These are phyloP conservation scores for Drosophila algonquin DNA, from an alignment of 2,888 invertebrate genomes.

Conservation along the genomic window DNA sequence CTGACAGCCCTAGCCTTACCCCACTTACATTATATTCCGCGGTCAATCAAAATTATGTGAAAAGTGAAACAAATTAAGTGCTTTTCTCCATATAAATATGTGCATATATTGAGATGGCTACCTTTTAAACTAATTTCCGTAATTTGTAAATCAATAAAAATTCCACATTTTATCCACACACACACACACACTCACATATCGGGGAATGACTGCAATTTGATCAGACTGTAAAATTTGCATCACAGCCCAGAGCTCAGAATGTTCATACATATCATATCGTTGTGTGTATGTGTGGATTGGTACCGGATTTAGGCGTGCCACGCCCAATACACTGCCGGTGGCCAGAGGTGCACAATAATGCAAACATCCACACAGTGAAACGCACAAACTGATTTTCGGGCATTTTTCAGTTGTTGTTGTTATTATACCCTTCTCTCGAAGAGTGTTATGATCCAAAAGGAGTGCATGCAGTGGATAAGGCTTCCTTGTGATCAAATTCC, in stretches of 20 bases:
- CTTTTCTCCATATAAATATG: background rate
- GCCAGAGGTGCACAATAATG: slow-evolving; percentile 39
- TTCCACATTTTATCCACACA: background rate
- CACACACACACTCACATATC: background rate
- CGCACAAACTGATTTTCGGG: background rate
- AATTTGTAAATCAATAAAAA: background rate
- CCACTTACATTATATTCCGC: background rate
- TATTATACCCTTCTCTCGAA: background rate
- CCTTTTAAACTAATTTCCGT: slow-evolving; percentile 29
- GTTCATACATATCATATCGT: slow-evolving; percentile 2
- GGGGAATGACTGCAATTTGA: slow-evolving; percentile 71
- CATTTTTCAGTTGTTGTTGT: slow-evolving; percentile 1
- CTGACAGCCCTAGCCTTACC: too few relatives aligned
- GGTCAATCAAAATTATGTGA: background rate
- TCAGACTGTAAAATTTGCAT: slow-evolving; percentile 72
- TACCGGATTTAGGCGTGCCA: slow-evolving; percentile 52
- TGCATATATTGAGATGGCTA: background rate
- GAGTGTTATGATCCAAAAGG: background rate
- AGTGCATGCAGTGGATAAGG: background rate
- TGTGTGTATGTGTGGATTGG: slow-evolving; percentile 46
- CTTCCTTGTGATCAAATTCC: background rate
- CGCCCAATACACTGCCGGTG: slow-evolving; percentile 58
- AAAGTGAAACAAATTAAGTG: background rate
- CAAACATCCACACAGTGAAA: slow-evolving; percentile 16
- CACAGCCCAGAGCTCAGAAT: slow-evolving; percentile 20